A percentile compares a stretch with the other conserved stretches of the same genome.
These are phyloP conservation scores for Zygogramma bicolorata DNA, from an alignment of 2,888 invertebrate genomes.

Conservation along the genomic window DNA sequence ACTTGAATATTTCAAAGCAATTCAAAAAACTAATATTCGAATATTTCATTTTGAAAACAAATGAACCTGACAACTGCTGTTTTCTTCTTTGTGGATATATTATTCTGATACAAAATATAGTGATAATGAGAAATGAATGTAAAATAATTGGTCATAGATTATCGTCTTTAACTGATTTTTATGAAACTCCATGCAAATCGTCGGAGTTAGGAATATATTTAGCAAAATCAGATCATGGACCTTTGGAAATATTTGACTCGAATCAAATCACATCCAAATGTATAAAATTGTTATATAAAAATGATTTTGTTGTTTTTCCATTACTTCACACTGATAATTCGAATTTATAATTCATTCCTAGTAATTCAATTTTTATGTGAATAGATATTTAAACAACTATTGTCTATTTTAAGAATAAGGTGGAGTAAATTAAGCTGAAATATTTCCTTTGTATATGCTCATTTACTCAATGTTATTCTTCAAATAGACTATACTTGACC, in stretches of 20 bases:
- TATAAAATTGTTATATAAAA: neutral
- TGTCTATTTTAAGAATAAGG: neutral
- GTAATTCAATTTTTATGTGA: too few relatives aligned
- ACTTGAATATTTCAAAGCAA: too few relatives aligned
- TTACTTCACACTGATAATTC: neutral
- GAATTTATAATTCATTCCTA: neutral
- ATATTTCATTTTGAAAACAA: constrained; percentile 4
- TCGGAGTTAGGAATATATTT: constrained; percentile 9
- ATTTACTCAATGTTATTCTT: too few relatives aligned
- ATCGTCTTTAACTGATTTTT: constrained; percentile 4
- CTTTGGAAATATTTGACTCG: constrained; percentile 5
- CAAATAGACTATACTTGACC: too few relatives aligned
- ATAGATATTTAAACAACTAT: too few relatives aligned
- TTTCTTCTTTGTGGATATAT: constrained; percentile 8
- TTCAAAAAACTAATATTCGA: neutral
- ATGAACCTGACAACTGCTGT: constrained; percentile 18
- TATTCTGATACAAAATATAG: constrained; percentile 1
- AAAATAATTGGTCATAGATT: constrained; percentile 13
- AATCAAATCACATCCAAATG: neutral
- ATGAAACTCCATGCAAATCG: constrained; percentile 17
- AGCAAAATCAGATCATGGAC: neutral
- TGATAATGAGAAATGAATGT: neutral
- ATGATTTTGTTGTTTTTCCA: neutral
- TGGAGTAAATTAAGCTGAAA: neutral
- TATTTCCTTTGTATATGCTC: too few relatives aligned